Evolutionary conservation across 2,888 invertebrate species (phyloP).

Genomic region (Diarsia mendica): DNA sequence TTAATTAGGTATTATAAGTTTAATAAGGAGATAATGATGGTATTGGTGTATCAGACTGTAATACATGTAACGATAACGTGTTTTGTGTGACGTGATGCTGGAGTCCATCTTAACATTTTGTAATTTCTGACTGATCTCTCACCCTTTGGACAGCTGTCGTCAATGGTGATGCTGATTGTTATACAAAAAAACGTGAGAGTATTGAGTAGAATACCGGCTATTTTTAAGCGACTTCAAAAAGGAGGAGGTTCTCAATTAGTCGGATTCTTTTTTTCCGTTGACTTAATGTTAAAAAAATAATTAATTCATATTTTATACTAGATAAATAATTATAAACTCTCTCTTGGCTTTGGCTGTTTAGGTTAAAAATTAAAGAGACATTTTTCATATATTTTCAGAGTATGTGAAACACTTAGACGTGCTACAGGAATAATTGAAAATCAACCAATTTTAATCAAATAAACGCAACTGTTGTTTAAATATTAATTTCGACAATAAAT

Average conservation of each 20-base stretch:
- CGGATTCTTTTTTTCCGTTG: too few relatives aligned
- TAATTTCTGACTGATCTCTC: slow-evolving; percentile 13
- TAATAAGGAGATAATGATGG: slow-evolving; percentile 49
- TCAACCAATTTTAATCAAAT: not conserved
- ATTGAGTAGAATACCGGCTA: not conserved
- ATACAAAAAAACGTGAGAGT: not conserved
- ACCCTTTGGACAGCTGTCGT: slow-evolving; percentile 2
- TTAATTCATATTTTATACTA: not conserved
- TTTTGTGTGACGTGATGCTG: slow-evolving; percentile 27
- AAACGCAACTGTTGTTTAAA: not conserved
- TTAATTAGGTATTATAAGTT: slow-evolving; percentile 53
- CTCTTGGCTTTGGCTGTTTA: not conserved
- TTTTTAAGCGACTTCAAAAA: not conserved
- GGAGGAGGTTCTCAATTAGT: too few relatives aligned
- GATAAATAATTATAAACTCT: not conserved
- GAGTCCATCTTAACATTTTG: slow-evolving; percentile 3
- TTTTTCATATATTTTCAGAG: not conserved
- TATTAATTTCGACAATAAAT: not conserved
- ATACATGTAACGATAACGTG: slow-evolving; percentile 18
- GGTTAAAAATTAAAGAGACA: not conserved
- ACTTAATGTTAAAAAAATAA: not conserved
- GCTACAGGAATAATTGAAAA: not conserved
- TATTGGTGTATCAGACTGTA: slow-evolving; percentile 28
- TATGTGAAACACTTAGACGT: not conserved
- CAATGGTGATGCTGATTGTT: not conserved